phyloP scores from a whole-genome alignment of 2,888 invertebrate genomes.

The Euzophera pinguis region DNA sequence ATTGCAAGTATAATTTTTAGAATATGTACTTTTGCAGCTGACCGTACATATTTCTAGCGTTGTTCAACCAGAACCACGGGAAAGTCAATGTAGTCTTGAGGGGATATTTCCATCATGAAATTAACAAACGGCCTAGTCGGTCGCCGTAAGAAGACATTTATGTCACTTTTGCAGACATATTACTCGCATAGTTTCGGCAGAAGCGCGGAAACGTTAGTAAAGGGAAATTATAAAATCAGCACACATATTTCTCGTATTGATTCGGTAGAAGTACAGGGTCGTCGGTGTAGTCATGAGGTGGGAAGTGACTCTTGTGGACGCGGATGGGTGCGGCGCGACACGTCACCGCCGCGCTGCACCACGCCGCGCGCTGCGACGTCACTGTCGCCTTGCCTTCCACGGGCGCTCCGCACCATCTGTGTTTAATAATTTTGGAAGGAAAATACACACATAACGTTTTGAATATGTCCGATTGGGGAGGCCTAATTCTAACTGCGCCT shows the following conservation, averaged over 20 bases:
- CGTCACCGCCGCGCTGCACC: slow-evolving; percentile 32
- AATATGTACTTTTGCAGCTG: too few relatives aligned
- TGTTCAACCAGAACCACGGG: too few relatives aligned
- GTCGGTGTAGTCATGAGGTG: slow-evolving; percentile 43
- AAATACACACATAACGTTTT: neutral
- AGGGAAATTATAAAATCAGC: too few relatives aligned
- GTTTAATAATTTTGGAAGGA: neutral
- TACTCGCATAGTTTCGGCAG: slow-evolving; percentile 22
- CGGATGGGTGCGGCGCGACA: slow-evolving; percentile 36
- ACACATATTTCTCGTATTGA: neutral
- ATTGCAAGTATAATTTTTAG: too few relatives aligned
- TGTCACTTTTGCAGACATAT: neutral
- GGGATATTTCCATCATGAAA: too few relatives aligned
- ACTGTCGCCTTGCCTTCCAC: slow-evolving; percentile 29
- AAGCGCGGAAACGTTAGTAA: slow-evolving; percentile 40
- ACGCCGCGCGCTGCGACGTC: slow-evolving; percentile 20
- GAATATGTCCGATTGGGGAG: too few relatives aligned
- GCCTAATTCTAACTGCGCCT: too few relatives aligned
- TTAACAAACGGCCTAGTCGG: too few relatives aligned
- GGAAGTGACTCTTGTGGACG: slow-evolving; percentile 29
- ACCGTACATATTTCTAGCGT: too few relatives aligned
- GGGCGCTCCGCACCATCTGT: slow-evolving; percentile 26
- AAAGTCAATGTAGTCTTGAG: too few relatives aligned
- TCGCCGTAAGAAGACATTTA: too few relatives aligned
- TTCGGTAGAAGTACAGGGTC: slow-evolving; percentile 32